These are phyloP conservation scores for Subacronicta megacephala DNA, from an alignment of 2,888 invertebrate genomes.

Conservation along the genomic window DNA sequence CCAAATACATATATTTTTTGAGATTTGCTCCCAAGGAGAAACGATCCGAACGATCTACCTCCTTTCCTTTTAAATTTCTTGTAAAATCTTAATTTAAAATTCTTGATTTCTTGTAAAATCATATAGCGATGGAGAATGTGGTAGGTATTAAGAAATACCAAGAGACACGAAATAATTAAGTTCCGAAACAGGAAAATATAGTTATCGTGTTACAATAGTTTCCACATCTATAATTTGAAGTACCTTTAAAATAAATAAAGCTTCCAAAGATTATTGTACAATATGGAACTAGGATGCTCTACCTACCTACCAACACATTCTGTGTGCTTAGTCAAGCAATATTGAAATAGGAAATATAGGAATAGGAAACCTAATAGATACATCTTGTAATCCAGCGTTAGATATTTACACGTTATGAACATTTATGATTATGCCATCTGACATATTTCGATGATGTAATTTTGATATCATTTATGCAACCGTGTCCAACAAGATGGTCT, in stretches of 20 bases:
- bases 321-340: neutral
- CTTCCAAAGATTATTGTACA: neutral
- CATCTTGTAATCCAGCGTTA: neutral
- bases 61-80: no score
- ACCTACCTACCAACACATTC: neutral
- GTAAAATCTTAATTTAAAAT: no score
- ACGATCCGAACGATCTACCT: no score
- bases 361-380: no score
- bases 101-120: conserved; percentile 8
- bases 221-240: no score
- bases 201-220: neutral
- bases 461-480: neutral
- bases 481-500: no score
- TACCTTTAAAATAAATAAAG: no score
- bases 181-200: conserved; percentile 38
- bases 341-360: no score
- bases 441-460: neutral
- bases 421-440: neutral
- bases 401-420: no score
- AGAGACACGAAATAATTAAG: conserved; percentile 28
- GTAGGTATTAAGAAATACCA: conserved; percentile 28
- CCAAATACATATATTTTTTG: no score
- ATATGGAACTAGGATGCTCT: neutral
- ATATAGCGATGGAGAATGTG: conserved; percentile 19
- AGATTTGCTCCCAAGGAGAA: no score